Conservation (phyloP, 2,797 vertebrate species). For the Anguilla obscura region DNA sequence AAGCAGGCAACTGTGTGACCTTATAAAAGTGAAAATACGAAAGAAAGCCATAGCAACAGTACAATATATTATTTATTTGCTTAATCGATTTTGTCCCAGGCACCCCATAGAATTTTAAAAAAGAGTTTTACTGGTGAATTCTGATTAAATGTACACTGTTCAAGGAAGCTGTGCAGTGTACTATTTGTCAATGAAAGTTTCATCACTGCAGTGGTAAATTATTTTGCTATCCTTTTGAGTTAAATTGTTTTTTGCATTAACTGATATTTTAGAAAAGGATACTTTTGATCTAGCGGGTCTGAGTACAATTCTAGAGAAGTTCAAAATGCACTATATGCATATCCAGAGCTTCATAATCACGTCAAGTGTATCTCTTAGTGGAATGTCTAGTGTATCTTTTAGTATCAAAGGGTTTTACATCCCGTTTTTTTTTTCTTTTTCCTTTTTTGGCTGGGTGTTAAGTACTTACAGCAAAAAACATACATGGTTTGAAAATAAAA, state of each 20-base stretch:
- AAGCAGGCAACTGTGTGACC: not conserved
- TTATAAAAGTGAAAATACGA: not conserved
- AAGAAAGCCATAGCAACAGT: not conserved
- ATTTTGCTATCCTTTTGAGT: not conserved
- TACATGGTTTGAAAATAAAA: not conserved
- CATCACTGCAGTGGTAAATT: not conserved
- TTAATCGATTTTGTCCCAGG: not conserved
- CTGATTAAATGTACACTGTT: not conserved
- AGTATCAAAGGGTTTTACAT: not conserved
- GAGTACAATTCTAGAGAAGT: not conserved
- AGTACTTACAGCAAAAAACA: not conserved
- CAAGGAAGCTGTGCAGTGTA: not conserved
- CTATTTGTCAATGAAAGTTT: not conserved
- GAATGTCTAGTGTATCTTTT: not conserved
- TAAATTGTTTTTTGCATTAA: not conserved
- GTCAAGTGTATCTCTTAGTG: not conserved
- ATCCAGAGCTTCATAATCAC: not conserved
- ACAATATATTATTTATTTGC: not conserved
- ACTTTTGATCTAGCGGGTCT: not conserved
- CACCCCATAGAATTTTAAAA: not conserved
- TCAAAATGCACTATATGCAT: not conserved
- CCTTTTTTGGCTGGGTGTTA: not conserved
- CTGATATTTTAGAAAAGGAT: not conserved
- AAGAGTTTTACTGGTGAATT: not conserved
- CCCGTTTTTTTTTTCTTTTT: no score